Base-by-base conservation (phyloP, 2,888 invertebrate species). In the Ennomos quercinarius region DNA sequence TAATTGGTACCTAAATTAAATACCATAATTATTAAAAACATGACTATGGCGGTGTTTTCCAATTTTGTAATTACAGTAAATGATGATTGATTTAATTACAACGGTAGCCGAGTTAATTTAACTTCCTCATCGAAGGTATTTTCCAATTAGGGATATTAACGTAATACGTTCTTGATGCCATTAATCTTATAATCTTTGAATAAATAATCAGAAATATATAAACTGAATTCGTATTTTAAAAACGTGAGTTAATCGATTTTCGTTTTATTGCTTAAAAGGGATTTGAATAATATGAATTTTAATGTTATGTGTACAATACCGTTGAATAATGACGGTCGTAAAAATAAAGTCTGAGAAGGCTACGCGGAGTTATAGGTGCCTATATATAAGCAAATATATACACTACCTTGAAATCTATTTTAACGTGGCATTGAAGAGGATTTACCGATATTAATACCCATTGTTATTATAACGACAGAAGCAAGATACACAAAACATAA, bases 191-290 rank as follows among this genome's bases (percentile, higher is more conserved):
- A 66, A 63, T 65, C 63, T 66, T 61, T 64, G 62, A 67, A 68
- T 68, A 67, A 67, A 69, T 67, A 69, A 69, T 63, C 46, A 58
- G 52, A 55, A 53, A 57, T 38, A 57, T 56, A 57, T 57, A 51
- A 51, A 37, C 34, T 35, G 51, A 56, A 44, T 61, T 51, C 34
- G 55, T 52, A 56, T 61, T 49, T 47, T 44, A 43, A 55, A 60
- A 48, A 63, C 39, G 61, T 59, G 62, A 67, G 60, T 62, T 64
- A 66, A 66, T 65, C 65, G 60, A 69, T 69, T 69, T 62, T 64
- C 57, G 64, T 64, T 69, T 67, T 65, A 67, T 57, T 57, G 51
- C 60, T 39, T 37, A 47, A 39, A 56, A 51, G 60, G 60, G 60
- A 61, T 61, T 61, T 56, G 40, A 61, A 61, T 61, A 61, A 47